Evolutionary conservation across 2,113 vertebrate genomes (phyloP).

Genomic region (Sprattus sprattus): DNA sequence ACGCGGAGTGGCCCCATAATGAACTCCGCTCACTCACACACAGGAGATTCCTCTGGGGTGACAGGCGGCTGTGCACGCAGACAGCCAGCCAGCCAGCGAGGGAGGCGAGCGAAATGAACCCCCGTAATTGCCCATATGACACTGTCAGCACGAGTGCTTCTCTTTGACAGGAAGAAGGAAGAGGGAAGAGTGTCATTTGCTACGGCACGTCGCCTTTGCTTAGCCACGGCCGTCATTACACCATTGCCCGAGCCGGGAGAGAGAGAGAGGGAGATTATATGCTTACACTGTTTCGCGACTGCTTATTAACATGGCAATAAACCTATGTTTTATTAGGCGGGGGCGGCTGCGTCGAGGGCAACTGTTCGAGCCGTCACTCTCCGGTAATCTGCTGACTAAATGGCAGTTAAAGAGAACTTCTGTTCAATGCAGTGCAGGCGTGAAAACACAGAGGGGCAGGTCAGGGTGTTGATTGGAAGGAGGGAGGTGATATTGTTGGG

Average conservation of each 20-base stretch:
- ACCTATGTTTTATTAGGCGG: conserved; percentile 16
- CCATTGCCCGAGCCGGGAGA: background rate
- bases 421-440: background rate
- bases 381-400: background rate
- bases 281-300: background rate
- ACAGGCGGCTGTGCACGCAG: background rate
- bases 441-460: background rate
- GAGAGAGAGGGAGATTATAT: background rate
- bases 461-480: background rate
- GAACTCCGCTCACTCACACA: background rate
- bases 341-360: background rate
- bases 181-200: conserved; percentile 5
- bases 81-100: background rate
- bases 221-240: conserved; percentile 7
- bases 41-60: background rate
- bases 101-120: conserved; percentile 9
- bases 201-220: conserved; percentile 18
- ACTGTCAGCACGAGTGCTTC: background rate
- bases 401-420: background rate
- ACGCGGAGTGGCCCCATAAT: background rate
- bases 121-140: conserved; percentile 12
- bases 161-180: background rate
- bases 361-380: background rate
- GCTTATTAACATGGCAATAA: conserved; percentile 29
- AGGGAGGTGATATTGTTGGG: background rate